A percentile compares a stretch with the other conserved stretches of the same genome.
phyloP scores from a whole-genome alignment of 2,113 vertebrate species.

The Illadopsis cleaveri region DNA sequence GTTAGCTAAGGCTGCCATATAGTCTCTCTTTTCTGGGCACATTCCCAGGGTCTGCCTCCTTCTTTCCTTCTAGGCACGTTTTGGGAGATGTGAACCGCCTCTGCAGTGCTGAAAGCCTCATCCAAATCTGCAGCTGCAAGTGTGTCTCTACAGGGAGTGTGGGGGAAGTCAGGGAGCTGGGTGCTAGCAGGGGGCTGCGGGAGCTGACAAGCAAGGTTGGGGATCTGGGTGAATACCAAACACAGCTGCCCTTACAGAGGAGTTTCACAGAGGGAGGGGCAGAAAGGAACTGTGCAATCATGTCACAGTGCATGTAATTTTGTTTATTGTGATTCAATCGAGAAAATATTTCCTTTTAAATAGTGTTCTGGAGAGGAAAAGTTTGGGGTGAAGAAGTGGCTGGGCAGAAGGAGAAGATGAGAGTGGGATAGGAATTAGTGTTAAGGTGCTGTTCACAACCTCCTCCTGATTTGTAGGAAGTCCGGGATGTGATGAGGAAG shows the following conservation, averaged over 20 bases:
- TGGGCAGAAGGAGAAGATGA: not conserved
- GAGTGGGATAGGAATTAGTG: not conserved
- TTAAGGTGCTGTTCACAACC: not conserved
- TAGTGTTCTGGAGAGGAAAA: not conserved
- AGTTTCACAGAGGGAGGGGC: not conserved
- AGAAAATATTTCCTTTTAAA: not conserved
- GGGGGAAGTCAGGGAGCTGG: not conserved
- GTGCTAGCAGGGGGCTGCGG: not conserved
- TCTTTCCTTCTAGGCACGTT: not conserved
- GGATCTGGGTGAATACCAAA: not conserved
- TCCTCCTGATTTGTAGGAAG: not conserved
- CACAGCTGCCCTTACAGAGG: not conserved
- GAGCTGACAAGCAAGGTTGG: not conserved
- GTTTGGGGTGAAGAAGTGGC: not conserved
- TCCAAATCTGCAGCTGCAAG: not conserved
- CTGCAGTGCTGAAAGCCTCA: not conserved
- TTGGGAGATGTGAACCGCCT: not conserved
- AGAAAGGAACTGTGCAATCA: not conserved
- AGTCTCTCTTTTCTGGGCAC: not conserved
- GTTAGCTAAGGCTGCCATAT: rapidly evolving
- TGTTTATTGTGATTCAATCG: not conserved
- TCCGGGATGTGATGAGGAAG: not conserved
- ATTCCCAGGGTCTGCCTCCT: not conserved
- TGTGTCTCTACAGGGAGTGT: rapidly evolving
- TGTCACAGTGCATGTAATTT: not conserved